Evolutionary conservation across 1,140 invertebrate species (phyloP), one percentile per base, ranked within the genome.

Genomic region (Paraescarpia echinospica): DNA sequence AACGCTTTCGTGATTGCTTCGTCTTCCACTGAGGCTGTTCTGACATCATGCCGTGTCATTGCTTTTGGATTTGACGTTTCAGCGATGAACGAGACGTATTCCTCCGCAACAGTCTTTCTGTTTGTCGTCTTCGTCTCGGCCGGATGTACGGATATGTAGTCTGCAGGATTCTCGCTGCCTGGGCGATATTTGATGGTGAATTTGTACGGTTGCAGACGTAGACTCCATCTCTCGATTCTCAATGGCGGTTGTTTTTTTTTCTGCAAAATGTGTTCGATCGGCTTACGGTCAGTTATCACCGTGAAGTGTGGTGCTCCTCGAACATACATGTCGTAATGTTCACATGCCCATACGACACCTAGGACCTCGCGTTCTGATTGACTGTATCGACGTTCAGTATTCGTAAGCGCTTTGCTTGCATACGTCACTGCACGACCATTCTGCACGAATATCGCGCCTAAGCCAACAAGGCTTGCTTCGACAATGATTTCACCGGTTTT

Each of bases 291-390:
- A n/a, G n/a, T n/a, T n/a, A n/a, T n/a, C n/a, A n/a, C n/a, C n/a
- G n/a, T n/a, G n/a, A n/a, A n/a, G n/a, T n/a, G n/a, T n/a, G n/a
- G 34, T n/a, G 93, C 94, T 35, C 93, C 94, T 4, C 95, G 95
- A 22, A 96, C 93, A 92, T 95, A 96, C 35, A 95, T 89, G 92
- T 96, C 95, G 94, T 96, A 96, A 48, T 94, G 93, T 92, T 96
- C 95, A 9, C 95, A 94, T 9, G 95, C 95, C 93, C 96, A 97
- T 6, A 97, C 94, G 88, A 97, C 96, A 5, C 96, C 96, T 6
- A 96, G 94, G 4, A 96, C 94, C 94, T 97, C 96, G 92, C 95
- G 95, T 92, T 97, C 96, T 1, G 96, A 95, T 94, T 97, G 95
- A 27, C 94, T 95, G 93, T 96, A 96, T 88, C 96, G 96, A 41